phyloP scores from a whole-genome alignment of 2,113 vertebrate genomes.

The Machaerirhynchus nigripectus region DNA sequence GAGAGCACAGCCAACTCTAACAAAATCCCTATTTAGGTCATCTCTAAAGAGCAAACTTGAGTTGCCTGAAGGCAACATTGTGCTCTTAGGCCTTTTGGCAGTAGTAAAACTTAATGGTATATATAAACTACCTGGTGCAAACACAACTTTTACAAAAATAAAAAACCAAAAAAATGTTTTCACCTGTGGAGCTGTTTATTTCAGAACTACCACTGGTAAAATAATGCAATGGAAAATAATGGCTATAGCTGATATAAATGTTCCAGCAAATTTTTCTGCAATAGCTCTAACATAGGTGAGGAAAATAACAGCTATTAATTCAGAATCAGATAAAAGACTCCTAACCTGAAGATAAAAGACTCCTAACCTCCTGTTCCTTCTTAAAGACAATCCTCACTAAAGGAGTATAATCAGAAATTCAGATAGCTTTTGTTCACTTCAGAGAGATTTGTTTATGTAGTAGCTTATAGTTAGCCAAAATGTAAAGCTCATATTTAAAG shows the following conservation, averaged over 20 bases:
- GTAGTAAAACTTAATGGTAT: background rate
- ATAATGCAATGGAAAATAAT: background rate
- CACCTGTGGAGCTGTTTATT: background rate
- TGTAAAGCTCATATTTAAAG: background rate
- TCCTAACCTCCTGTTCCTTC: background rate
- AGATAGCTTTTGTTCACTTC: background rate
- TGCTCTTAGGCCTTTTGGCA: background rate
- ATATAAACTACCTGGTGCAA: background rate
- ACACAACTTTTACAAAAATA: background rate
- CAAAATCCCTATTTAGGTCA: slow-evolving; percentile 34
- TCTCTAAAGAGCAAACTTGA: background rate
- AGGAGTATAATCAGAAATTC: background rate
- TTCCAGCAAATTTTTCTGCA: background rate
- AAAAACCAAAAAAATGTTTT: background rate
- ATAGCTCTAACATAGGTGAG: background rate
- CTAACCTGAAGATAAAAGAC: background rate
- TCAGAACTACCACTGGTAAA: background rate
- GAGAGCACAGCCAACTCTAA: slow-evolving; percentile 1
- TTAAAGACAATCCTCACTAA: background rate
- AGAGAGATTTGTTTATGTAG: background rate
- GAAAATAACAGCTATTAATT: background rate
- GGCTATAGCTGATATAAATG: background rate
- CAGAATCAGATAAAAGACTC: background rate
- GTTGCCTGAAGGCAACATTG: background rate
- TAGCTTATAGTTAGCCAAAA: background rate